Base-by-base conservation (phyloP, 2,797 vertebrate species). In the Bradypodion pumilum region DNA sequence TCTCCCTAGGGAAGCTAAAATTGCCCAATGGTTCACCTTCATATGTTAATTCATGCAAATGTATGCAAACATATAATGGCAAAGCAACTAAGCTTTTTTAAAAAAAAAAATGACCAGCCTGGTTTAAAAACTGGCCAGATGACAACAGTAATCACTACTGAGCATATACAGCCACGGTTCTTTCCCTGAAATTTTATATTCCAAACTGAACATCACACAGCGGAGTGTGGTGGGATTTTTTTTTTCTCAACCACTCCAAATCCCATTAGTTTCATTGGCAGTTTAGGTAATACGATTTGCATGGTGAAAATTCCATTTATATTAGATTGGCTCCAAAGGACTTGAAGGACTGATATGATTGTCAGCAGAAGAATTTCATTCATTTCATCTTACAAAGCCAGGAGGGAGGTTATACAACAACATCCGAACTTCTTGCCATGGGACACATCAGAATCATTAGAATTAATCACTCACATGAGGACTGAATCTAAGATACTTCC, bases 181-280 rank as follows among this genome's bases (percentile, higher is more conserved):
- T n/a, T 80, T 73, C 87, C 73, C 87, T 84, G 84, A 80, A 89
- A 49, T 70, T 82, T 91, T 90, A 91, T 90, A 94, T 94, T 92
- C 87, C 90, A 93, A 92, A 92, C 78, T 93, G 89, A 74, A 85
- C 90, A 87, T 91, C 80, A 85, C 80, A 92, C 89, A 62, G 78
- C 77, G 89, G 86, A 86, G 83, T 87, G 52, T 56, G 52, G 52
- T 56, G 52, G 52, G 52, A 91, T 89, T 92, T 92, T 94, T 93
- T 93, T 91, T 88, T 42, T 37, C n/a, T n/a, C 70, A 85, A 70
- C 40, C 91, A 93, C 77, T 87, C 87, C 76, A 90, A 91, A 91
- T 92, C 91, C 87, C 89, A 82, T 88, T 88, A 90, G 78, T 92
- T 93, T 88, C 91, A 91, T 92, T 93, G 88, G 89, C 88, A 91